Evolutionary conservation across 1,140 invertebrate species (phyloP).

Genomic region (Centruroides vittatus): DNA sequence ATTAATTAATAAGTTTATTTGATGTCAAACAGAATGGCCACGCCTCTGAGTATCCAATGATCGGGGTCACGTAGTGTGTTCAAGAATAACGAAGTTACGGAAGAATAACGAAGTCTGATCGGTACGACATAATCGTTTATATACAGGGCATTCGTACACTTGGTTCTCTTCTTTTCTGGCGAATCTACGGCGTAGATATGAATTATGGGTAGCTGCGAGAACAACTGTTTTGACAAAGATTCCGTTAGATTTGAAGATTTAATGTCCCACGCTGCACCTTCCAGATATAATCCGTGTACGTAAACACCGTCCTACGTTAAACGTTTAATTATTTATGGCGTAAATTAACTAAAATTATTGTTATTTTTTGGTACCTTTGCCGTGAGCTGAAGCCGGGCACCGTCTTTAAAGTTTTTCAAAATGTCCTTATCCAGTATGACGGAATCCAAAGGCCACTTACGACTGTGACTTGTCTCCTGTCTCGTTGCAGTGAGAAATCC

Average conservation of each 20-base stretch:
- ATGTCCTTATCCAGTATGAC: constrained; percentile 34
- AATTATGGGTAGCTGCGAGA: constrained; percentile 86
- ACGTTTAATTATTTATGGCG: too few species aligned
- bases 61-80: constrained; percentile 67
- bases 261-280: constrained; percentile 83
- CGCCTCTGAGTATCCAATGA: constrained; percentile 85
- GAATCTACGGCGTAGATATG: constrained; percentile 94
- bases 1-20: constrained; percentile 45
- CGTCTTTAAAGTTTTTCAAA: constrained; percentile 26
- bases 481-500: constrained; percentile 62
- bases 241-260: constrained; percentile 74
- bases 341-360: too few species aligned
- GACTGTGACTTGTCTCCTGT: constrained; percentile 34
- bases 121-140: constrained; percentile 82
- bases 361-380: too few species aligned
- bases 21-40: constrained; percentile 87
- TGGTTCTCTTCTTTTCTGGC: constrained; percentile 76
- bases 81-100: constrained; percentile 88
- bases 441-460: constrained; percentile 35
- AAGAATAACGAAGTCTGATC: constrained; percentile 89
- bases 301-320: constrained; percentile 58
- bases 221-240: constrained; percentile 72
- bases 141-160: constrained; percentile 90
- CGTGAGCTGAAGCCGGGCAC: constrained; percentile 16
- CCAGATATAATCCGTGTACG: constrained; percentile 82